Base-by-base conservation (phyloP, 2,888 invertebrate species). In the Pollenia labialis region DNA sequence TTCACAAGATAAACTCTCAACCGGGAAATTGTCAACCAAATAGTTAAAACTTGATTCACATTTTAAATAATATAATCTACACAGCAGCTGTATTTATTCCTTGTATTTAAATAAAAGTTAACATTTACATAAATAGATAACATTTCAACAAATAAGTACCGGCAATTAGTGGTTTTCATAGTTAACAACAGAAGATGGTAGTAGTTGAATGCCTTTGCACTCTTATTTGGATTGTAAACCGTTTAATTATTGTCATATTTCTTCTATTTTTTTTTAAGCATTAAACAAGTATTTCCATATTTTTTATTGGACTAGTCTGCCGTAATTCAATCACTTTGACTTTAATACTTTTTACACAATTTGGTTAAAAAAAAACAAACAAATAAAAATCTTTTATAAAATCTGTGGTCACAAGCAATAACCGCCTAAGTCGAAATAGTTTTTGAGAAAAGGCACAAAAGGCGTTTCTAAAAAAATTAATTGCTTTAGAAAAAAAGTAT, bases 311-410 rank as follows among this genome's bases (percentile, higher is more conserved):
- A 16, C n/a, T 60, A 32, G 44, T 62, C n/a, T 68, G 60, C 32
- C 58, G 60, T 68, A 60, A 68, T 75, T 81, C 68, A 81, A 66
- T 81, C 75, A 75, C 16, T 52, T 69, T 75, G 81, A 81, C 81
- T 75, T 81, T 60, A 60, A 75, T 74, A 74, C 66, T 23, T 58
- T 75, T 56, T n/a, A 46, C 12, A 50, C 40, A 40, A 40, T 32
- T 40, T 32, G 32, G 32, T 32, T 32, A 32, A 32, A 32, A 32
- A 32, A 4, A 32, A 32, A 4, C 32, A 32, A 32, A 54, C 42
- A 42, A 58, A 42, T 66, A 68, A 68, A 74, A 66, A 81, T 68
- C 81, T 74, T 68, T 74, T 58, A 68, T 58, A 44, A n/a, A n/a
- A n/a, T n/a, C n/a, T n/a, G n/a, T n/a, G n/a, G n/a, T n/a, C n/a